phyloP scores from a whole-genome alignment of 2,888 invertebrate genomes.

The Sisyra nigra region DNA sequence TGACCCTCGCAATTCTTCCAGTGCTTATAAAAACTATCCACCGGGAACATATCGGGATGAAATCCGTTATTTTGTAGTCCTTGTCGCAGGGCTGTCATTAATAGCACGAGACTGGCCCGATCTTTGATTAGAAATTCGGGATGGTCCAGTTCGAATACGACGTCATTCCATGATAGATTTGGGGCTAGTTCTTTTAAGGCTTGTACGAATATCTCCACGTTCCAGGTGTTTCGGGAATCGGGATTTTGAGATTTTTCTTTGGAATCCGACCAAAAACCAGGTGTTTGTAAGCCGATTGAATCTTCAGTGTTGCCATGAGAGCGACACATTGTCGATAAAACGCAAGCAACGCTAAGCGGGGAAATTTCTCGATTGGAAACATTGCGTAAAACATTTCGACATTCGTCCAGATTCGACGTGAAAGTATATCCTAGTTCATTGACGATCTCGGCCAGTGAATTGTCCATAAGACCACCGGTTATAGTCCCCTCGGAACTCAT shows the following conservation, averaged over 20 bases:
- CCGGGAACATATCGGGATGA: constrained; percentile 62
- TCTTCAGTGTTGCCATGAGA: constrained; percentile 63
- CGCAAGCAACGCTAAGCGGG: constrained; percentile 68
- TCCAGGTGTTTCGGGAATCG: constrained; percentile 52
- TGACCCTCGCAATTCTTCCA: constrained; percentile 93
- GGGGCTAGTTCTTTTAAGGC: constrained; percentile 80
- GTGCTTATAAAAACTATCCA: constrained; percentile 74
- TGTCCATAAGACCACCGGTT: constrained; percentile 49
- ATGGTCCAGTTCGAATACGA: constrained; percentile 82
- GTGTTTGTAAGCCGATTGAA: constrained; percentile 33
- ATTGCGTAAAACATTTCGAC: constrained; percentile 68
- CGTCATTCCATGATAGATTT: constrained; percentile 82
- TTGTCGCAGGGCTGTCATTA: constrained; percentile 66
- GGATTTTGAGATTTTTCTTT: constrained; percentile 21
- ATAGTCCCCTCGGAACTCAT: constrained; percentile 36
- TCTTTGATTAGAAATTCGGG: constrained; percentile 79
- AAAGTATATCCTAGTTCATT: constrained; percentile 86
- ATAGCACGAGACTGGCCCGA: constrained; percentile 63
- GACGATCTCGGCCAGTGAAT: constrained; percentile 72
- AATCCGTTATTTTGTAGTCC: constrained; percentile 62
- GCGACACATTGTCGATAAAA: constrained; percentile 74
- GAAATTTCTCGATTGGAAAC: constrained; percentile 70
- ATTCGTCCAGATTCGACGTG: constrained; percentile 73
- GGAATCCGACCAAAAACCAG: constrained; percentile 42
- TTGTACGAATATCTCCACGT: constrained; percentile 84